Evolutionary conservation across 2,888 invertebrate species (phyloP), one percentile per base, ranked within the genome.

Genomic region (Drosophila mimica): DNA sequence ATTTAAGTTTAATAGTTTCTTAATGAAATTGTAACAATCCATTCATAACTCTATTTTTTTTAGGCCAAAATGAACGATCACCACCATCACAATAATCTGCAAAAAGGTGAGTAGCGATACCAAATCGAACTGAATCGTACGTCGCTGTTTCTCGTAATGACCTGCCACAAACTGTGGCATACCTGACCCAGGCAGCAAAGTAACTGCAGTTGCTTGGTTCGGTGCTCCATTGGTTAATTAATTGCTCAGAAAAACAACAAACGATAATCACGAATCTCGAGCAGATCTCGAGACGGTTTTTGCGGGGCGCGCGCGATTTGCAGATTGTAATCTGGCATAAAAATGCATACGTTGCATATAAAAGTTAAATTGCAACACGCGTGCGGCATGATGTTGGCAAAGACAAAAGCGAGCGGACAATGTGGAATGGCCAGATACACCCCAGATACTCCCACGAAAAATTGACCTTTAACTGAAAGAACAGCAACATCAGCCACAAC

Each of bases 11-110:
- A 40, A 33, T 17, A 28, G 15, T 5, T 0, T 28, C 1, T 17
- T 15, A 13, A 33, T 34, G 6, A 0, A 20, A 28, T 38, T 28
- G 13, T 25, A 33, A 15, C 15, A 30, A 30, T 28, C 15, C 13
- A 33, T 30, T 30, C 17, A 17, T 13, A 15, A 8, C 46, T 40
- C 0, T 40, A 30, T n/a, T 58, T 57, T 25, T 25, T 85, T 17
- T 83, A 93, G 93, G 93, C 93, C 66, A 93, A 93, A 92, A 93
- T 93, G 93, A 93, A 93, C 74, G 93, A 93, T 83, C 93, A 93
- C 81, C 93, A 93, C 80, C 93, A 93, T 76, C 93, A 93, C 77
- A 93, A 91, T 60, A 93, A 93, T 83, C 83, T 93, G 74, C 93
- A 93, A 81, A 93, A 93, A 92, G 93, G 93, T 93, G 86, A 92